Conservation (phyloP, 2,888 invertebrate species). For the Keiferia lycopersicella region DNA sequence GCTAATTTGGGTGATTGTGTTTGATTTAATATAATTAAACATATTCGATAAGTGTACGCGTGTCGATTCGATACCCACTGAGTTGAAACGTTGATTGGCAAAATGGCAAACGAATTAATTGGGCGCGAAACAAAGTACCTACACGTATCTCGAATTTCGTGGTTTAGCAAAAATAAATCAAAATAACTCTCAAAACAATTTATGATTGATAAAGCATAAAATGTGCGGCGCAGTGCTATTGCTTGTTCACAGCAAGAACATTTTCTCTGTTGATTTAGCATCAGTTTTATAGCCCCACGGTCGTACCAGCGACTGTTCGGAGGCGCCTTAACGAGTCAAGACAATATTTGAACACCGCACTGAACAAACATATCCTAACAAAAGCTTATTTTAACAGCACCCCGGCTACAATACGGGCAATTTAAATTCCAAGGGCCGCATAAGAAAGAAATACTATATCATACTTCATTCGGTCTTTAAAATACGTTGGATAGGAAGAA, state of each 20-base stretch:
- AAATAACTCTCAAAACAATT: neutral
- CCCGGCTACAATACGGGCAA: constrained; percentile 39
- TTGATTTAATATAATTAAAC: constrained; percentile 5
- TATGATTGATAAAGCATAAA: neutral
- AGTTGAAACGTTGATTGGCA: constrained; percentile 7
- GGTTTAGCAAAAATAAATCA: neutral
- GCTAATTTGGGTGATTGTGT: neutral
- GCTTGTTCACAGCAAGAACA: constrained; percentile 13
- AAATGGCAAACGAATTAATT: constrained; percentile 12
- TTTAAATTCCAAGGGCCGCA: constrained; percentile 24
- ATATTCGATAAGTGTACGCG: neutral
- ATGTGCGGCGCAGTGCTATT: neutral
- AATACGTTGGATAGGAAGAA: constrained; percentile 7
- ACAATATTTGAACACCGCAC: constrained; percentile 55
- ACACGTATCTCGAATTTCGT: neutral
- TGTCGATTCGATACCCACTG: neutral
- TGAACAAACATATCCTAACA: constrained; percentile 44
- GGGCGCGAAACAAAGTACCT: neutral
- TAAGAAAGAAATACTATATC: constrained; percentile 17
- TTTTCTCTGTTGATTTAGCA: constrained; percentile 40
- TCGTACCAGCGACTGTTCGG: constrained; percentile 37
- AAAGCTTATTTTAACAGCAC: constrained; percentile 44
- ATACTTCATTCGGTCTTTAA: constrained; percentile 9
- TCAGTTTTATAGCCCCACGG: constrained; percentile 42
- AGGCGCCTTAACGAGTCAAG: constrained; percentile 45